Evolutionary conservation across 2,797 vertebrate species (phyloP), one percentile per base, ranked within the genome.

Genomic region (Nothura maculosa): DNA sequence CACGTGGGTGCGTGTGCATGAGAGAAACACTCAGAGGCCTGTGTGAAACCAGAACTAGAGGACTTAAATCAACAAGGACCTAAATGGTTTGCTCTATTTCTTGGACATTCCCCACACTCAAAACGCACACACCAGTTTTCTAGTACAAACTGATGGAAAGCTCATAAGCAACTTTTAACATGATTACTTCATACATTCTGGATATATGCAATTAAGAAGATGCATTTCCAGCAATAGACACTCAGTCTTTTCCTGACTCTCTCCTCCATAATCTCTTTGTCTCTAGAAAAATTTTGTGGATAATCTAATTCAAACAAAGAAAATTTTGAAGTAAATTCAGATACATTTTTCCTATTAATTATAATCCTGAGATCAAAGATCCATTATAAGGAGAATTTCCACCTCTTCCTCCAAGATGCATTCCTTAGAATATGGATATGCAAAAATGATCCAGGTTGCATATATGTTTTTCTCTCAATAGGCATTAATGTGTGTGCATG

Each of bases 1-100:
- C 27, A 28, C 17, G 50, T 1, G 1, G 9, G 19, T 43, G 43
- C 17, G 38, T 0, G 0, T 6, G n/a, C 61, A 89, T 30, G 43
- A 61, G 24, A n/a, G 11, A 69, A 93, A 90, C 67, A 79, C 79
- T 55, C 55, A 25, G 10, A 30, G 43, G 42, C 69, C 68, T 85
- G 66, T 67, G 92, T 19, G 32, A 93, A 92, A 87, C 4, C 28
- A 93, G 62, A 91, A 85, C 24, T 70, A 60, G 81, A 77, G 27
- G 25, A 50, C 40, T 11, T 54, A 72, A 32, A 48, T 24, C 30
- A 70, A 20, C 28, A 40, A 54, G 40, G 38, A 36, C 40, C 40
- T 25, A 43, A 57, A 43, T 17, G n/a, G 32, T 7, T 10, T 72
- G 30, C 15, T 67, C 27, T 40, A 22, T 36, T 50, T 55, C 62